Base-by-base conservation (phyloP, 2,797 vertebrate species). In the Danionella dracula region DNA sequence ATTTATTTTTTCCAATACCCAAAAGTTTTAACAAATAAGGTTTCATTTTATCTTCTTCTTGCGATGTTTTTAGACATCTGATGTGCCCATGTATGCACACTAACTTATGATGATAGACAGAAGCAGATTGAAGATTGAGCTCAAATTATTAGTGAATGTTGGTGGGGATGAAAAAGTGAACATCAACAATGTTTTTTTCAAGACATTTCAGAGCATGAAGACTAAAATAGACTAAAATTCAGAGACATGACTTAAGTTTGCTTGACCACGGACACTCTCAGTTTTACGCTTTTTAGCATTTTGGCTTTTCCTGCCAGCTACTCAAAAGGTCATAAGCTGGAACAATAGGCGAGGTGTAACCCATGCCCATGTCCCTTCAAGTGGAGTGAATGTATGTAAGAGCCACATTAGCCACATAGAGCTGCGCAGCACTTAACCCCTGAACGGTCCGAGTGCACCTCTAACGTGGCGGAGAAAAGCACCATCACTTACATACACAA, bases 401-500 rank as follows among this genome's bases (percentile, higher is more conserved):
- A 53, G 72, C 74, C 64, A 73, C 74, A 77, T 46, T 59, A 57
- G 23, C 13, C 37, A 34, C 71, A 42, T 48, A 57, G 49, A 38
- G 48, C 48, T 4, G 53, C 46, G 16, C 57, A 75, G 79, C 83
- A 87, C 84, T 86, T 87, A 85, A 84, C 81, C 84, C 67, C 78
- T 79, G 79, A 77, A 84, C 77, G 81, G 85, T 80, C 75, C 62
- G 79, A 72, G 79, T 75, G 78, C 65, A 73, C 83, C 79, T 78
- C 82, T 78, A 62, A 81, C 76, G 80, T 75, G 64, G 71, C 71
- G 74, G 74, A 69, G 71, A 71, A 82, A 80, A 68, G 61, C 41
- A 53, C 38, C 68, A 46, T 73, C 50, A 71, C 66, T 51, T 78
- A 72, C 64, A 68, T 80, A 78, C 41, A 71, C 19, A 63, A 48